A percentile compares a stretch with the other conserved stretches of the same genome.
Conservation (phyloP, 2,113 vertebrate species). For the Stigmatopora argus region DNA sequence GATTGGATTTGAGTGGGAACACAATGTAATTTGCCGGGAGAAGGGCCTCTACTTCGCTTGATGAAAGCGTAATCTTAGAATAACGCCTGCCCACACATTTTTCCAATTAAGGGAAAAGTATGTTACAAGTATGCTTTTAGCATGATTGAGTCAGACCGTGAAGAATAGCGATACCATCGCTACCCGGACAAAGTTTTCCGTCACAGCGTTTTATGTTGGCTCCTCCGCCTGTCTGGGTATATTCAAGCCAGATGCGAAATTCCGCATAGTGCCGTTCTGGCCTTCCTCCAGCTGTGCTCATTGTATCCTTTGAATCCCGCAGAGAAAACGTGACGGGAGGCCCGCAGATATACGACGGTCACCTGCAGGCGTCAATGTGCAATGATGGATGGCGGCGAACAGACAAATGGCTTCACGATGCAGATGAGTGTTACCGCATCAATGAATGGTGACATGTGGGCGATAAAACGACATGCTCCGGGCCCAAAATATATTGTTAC, state of each 20-base stretch:
- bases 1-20: slow-evolving; percentile 51
- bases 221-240: slow-evolving; percentile 2
- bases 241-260: slow-evolving; percentile 50
- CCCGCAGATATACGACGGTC: slow-evolving; percentile 32
- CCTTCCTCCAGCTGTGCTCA: slow-evolving; percentile 23
- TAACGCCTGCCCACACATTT: slow-evolving; percentile 39
- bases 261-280: slow-evolving; percentile 32
- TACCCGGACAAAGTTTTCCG: background rate
- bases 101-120: slow-evolving; percentile 47
- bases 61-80: slow-evolving; percentile 54
- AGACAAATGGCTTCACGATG: slow-evolving; percentile 50
- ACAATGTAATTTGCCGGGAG: slow-evolving; percentile 43
- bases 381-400: slow-evolving; percentile 44
- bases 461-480: background rate
- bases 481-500: background rate
- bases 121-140: slow-evolving; percentile 65
- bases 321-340: slow-evolving; percentile 40
- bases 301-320: slow-evolving; percentile 10
- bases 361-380: slow-evolving; percentile 38
- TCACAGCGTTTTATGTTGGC: slow-evolving; percentile 6
- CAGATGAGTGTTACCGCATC: background rate
- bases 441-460: background rate
- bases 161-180: slow-evolving; percentile 25
- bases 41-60: slow-evolving; percentile 37
- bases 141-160: slow-evolving; percentile 47